phyloP scores from a whole-genome alignment of 2,113 vertebrate species.

The Hemicordylus capensis region DNA sequence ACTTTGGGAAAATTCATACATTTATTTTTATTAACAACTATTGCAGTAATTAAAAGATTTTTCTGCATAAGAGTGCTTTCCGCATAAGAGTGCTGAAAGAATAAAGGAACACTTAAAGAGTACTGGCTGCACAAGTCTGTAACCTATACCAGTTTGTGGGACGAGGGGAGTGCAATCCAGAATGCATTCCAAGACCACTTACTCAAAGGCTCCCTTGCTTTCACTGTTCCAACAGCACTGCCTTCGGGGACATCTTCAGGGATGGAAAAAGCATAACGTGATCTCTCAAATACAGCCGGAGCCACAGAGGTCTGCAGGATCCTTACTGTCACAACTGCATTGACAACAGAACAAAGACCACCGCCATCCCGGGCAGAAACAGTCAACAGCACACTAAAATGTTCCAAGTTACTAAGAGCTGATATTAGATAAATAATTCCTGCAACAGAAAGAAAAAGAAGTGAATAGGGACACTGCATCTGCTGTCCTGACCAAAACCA shows the following conservation, averaged over 20 bases:
- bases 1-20: background rate
- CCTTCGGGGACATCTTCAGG: constrained; percentile 80
- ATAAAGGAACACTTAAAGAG: background rate
- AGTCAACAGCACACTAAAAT: constrained; percentile 71
- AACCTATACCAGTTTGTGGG: constrained; percentile 3
- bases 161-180: background rate
- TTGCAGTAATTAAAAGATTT: background rate
- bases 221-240: constrained; percentile 82
- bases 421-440: constrained; percentile 86
- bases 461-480: background rate
- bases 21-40: background rate
- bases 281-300: constrained; percentile 85
- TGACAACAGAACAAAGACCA: constrained; percentile 74
- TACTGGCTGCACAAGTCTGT: background rate
- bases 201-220: constrained; percentile 80
- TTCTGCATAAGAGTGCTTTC: background rate
- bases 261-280: constrained; percentile 83
- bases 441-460: constrained; percentile 53
- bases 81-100: background rate
- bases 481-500: too few relatives aligned
- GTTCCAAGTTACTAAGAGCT: constrained; percentile 77
- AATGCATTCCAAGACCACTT: constrained; percentile 60
- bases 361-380: constrained; percentile 84
- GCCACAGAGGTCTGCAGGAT: constrained; percentile 76
- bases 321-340: constrained; percentile 83